A percentile compares a stretch with the other conserved stretches of the same genome.
Conservation (phyloP, 1,140 invertebrate genomes). For the Anthonomus grandis region DNA sequence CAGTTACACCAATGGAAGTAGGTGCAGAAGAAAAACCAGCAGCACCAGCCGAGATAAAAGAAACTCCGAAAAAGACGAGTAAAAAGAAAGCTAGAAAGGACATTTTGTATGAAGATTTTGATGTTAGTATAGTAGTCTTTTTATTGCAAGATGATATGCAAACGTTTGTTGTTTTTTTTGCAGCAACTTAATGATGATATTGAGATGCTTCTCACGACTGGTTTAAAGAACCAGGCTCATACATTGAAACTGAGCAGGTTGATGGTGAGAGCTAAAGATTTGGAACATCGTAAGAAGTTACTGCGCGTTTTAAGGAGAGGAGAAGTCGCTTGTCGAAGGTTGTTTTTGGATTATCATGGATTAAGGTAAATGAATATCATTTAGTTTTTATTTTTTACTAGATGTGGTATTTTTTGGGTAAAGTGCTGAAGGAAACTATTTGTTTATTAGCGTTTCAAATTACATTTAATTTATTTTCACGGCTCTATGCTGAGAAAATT, state of each 20-base stretch:
- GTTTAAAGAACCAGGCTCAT: constrained; percentile 83
- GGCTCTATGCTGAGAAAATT: too few species aligned
- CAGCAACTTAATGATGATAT: constrained; percentile 76
- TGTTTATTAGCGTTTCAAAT: too few species aligned
- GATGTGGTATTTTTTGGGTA: too few species aligned
- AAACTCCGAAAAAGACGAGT: constrained; percentile 35
- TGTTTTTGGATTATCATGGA: constrained; percentile 95
- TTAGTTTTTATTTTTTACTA: too few species aligned
- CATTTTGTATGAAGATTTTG: constrained; percentile 63
- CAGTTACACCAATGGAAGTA: constrained; percentile 4
- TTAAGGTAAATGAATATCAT: too few species aligned
- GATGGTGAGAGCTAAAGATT: constrained; percentile 86
- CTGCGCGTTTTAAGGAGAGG: constrained; percentile 68
- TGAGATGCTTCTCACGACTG: constrained; percentile 65
- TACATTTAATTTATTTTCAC: too few species aligned
- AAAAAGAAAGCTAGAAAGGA: constrained; percentile 47
- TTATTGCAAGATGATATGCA: too few species aligned
- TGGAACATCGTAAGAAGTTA: constrained; percentile 66
- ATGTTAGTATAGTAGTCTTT: constrained; percentile 54
- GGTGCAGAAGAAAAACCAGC: constrained; percentile 27
- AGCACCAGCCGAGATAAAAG: not conserved
- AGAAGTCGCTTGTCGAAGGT: constrained; percentile 74
- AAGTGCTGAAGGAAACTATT: too few species aligned
- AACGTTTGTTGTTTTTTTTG: not conserved
- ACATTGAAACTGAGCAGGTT: constrained; percentile 83